Percentiles rank a stretch among this genome's conserved stretches.
phyloP scores from a whole-genome alignment of 2,888 invertebrate genomes.

The Achlya flavicornis region DNA sequence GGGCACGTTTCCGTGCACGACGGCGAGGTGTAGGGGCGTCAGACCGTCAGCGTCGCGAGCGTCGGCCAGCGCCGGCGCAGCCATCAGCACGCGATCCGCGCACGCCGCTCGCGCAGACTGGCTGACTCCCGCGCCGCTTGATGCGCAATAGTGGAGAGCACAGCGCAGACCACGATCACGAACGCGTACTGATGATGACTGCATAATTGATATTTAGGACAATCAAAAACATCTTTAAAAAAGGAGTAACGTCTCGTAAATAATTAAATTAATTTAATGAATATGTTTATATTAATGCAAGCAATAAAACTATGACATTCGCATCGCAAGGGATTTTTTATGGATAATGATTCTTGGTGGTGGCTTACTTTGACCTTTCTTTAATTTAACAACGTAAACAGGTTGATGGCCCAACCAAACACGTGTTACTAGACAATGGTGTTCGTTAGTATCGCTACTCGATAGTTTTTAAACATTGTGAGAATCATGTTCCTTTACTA shows the following conservation, averaged over 20 bases:
- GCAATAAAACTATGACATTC: background rate
- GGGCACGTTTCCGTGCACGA: conserved; percentile 95
- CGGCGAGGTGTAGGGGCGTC: conserved; percentile 97
- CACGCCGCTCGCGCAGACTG: conserved; percentile 92
- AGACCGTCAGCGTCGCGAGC: conserved; percentile 96
- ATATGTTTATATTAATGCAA: too few species aligned
- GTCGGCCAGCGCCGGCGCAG: conserved; percentile 93
- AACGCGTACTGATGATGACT: conserved; percentile 84
- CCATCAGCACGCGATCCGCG: conserved; percentile 92
- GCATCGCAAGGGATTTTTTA: background rate
- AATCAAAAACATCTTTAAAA: background rate
- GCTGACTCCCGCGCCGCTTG: conserved; percentile 88
- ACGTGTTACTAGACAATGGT: conserved; percentile 42
- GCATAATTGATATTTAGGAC: conserved; percentile 7
- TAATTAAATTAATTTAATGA: too few species aligned
- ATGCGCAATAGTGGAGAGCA: conserved; percentile 97
- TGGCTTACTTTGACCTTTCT: conserved; percentile 30
- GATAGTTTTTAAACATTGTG: conserved; percentile 21
- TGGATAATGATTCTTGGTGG: conserved; percentile 33
- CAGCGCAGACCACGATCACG: conserved; percentile 93
- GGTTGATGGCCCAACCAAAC: conserved; percentile 35
- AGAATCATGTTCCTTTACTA: conserved; percentile 35
- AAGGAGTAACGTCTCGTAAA: too few species aligned
- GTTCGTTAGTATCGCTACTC: background rate
- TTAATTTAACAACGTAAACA: conserved; percentile 56